Evolutionary conservation across 2,797 vertebrate species (phyloP).

Genomic region (Gymnodraco acuticeps): DNA sequence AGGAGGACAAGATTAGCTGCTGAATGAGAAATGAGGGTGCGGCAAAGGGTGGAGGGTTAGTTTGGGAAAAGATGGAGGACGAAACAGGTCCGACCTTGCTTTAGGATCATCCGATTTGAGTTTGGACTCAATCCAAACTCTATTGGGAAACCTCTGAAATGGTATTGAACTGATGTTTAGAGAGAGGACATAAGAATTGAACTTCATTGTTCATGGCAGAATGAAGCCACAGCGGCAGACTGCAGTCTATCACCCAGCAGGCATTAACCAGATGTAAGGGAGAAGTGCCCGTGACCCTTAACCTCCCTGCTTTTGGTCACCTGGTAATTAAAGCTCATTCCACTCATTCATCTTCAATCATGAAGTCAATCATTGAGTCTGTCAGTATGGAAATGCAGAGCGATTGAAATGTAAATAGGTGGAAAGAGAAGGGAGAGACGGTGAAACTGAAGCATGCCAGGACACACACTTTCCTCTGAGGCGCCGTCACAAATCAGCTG

Average conservation of each 20-base stretch:
- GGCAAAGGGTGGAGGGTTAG: background rate
- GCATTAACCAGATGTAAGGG: background rate
- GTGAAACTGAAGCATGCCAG: background rate
- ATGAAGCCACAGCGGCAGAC: background rate
- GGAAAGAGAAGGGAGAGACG: background rate
- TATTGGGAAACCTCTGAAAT: too few species aligned
- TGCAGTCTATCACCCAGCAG: background rate
- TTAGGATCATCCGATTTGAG: background rate
- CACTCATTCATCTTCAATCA: conserved; percentile 10
- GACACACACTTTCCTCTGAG: background rate
- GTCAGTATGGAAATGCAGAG: conserved; percentile 29
- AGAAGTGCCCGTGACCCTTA: conserved; percentile 20
- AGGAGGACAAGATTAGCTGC: conserved; percentile 61
- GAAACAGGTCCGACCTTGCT: background rate
- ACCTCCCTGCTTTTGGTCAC: background rate
- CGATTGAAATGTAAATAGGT: conserved; percentile 29
- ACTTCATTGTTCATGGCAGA: background rate
- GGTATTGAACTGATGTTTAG: background rate
- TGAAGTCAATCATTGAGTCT: conserved; percentile 19
- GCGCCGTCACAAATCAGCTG: background rate
- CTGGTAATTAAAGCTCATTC: conserved; percentile 26
- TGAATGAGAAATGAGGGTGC: conserved; percentile 42
- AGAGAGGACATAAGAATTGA: background rate
- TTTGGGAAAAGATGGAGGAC: conserved; percentile 11
- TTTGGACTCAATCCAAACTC: background rate